These are phyloP conservation scores for Macroglossus sobrinus DNA, from an alignment of 2,113 vertebrate species.

Conservation along the genomic window DNA sequence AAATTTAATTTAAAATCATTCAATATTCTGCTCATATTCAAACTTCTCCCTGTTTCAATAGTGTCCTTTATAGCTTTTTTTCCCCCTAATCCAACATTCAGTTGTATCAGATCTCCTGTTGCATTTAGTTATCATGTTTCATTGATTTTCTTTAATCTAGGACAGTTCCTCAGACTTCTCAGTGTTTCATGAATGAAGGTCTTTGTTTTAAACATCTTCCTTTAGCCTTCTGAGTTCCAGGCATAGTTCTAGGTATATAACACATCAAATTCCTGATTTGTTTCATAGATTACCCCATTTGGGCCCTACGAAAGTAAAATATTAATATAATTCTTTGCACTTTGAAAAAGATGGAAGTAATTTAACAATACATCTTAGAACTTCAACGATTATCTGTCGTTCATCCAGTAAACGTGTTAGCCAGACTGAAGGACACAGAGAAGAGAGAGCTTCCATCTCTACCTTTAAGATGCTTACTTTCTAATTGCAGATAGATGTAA, in stretches of 20 bases:
- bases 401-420: background rate
- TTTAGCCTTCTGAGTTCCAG: background rate
- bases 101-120: background rate
- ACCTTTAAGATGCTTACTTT: background rate
- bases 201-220: background rate
- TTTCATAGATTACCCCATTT: background rate
- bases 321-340: background rate
- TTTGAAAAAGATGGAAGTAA: conserved; percentile 1
- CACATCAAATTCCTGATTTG: background rate
- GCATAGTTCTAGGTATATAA: background rate
- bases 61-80: background rate
- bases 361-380: background rate
- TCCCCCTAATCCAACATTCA: background rate
- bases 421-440: background rate
- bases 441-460: background rate
- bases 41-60: background rate
- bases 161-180: background rate
- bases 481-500: background rate
- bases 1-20: background rate
- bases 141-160: background rate
- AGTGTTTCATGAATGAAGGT: background rate
- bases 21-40: background rate
- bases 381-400: background rate
- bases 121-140: background rate
- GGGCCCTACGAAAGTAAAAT: background rate